Conservation (phyloP, 1,140 invertebrate species). For the Oryctes rhinoceros region DNA sequence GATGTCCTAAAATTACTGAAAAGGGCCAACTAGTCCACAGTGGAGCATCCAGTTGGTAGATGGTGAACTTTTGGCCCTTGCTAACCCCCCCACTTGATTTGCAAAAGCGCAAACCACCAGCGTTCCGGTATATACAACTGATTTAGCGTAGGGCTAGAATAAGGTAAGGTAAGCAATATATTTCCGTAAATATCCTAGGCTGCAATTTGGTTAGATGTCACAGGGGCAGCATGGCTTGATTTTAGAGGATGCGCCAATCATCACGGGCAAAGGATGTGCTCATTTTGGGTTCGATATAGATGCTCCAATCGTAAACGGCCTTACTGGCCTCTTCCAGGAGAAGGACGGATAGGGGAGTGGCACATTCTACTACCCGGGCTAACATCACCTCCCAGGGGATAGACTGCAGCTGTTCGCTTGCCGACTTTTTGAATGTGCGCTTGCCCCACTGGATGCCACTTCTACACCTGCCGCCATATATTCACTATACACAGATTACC, state of each 20-base stretch:
- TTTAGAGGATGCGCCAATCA: slow-evolving; percentile 43
- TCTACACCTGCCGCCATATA: slow-evolving; percentile 43
- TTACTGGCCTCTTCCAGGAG: slow-evolving; percentile 39
- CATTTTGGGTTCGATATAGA: slow-evolving; percentile 38
- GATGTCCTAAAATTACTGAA: slow-evolving; percentile 23
- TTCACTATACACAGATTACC: slow-evolving; percentile 15
- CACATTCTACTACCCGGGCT: slow-evolving; percentile 35
- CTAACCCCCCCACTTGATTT: slow-evolving; percentile 40
- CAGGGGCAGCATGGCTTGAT: slow-evolving; percentile 41
- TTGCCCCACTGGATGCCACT: slow-evolving; percentile 42
- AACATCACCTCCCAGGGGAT: slow-evolving; percentile 38
- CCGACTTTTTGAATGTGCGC: slow-evolving; percentile 42
- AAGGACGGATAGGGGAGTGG: slow-evolving; percentile 42
- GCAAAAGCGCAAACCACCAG: slow-evolving; percentile 38
- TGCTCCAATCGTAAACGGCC: slow-evolving; percentile 35
- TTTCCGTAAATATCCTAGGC: slow-evolving; percentile 43
- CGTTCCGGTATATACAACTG: slow-evolving; percentile 22
- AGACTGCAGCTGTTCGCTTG: slow-evolving; percentile 44
- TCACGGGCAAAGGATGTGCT: slow-evolving; percentile 42
- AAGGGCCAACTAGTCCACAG: slow-evolving; percentile 37
- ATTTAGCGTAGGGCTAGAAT: slow-evolving; percentile 29
- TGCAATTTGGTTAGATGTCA: slow-evolving; percentile 40
- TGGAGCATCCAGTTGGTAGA: slow-evolving; percentile 33
- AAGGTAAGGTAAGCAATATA: slow-evolving; percentile 40
- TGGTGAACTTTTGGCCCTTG: slow-evolving; percentile 39